phyloP scores from a whole-genome alignment of 2,113 vertebrate species.

The Podarcis cretensis region DNA sequence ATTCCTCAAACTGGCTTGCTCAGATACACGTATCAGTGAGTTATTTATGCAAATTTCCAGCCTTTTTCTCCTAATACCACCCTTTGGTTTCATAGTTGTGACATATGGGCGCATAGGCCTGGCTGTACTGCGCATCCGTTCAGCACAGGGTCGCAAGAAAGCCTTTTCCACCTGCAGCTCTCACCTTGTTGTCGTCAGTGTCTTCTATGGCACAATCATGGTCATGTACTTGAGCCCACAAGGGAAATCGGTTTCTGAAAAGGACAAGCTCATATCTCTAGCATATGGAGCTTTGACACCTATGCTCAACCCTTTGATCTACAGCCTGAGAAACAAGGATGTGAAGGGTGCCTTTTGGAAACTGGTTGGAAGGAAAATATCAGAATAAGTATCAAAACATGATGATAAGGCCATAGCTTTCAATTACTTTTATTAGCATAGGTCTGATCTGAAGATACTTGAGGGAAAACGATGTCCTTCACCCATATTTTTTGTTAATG shows the following conservation, averaged over 20 bases:
- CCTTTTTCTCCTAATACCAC: slow-evolving; percentile 25
- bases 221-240: slow-evolving; percentile 46
- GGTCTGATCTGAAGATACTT: too few relatives aligned
- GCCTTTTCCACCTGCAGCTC: slow-evolving; percentile 42
- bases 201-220: slow-evolving; percentile 43
- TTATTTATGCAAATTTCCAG: slow-evolving; percentile 27
- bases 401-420: too few relatives aligned
- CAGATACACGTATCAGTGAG: slow-evolving; percentile 24
- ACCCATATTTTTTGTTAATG: too few relatives aligned
- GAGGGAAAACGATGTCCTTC: too few relatives aligned
- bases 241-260: slow-evolving; percentile 11
- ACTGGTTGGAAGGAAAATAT: neutral
- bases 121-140: slow-evolving; percentile 8
- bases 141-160: slow-evolving; percentile 29
- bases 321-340: neutral
- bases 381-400: neutral
- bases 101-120: slow-evolving; percentile 33
- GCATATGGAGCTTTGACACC: slow-evolving; percentile 34
- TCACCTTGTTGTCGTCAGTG: slow-evolving; percentile 45
- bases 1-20: slow-evolving; percentile 43
- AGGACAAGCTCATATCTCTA: slow-evolving; percentile 34
- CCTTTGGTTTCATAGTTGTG: slow-evolving; percentile 36
- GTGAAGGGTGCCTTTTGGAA: slow-evolving; percentile 23
- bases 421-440: too few relatives aligned
- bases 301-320: slow-evolving; percentile 39